Percentiles rank a stretch among this genome's conserved stretches.
Evolutionary conservation across 2,888 invertebrate genomes (phyloP).

Genomic region (Troglohyphantes excavatus): DNA sequence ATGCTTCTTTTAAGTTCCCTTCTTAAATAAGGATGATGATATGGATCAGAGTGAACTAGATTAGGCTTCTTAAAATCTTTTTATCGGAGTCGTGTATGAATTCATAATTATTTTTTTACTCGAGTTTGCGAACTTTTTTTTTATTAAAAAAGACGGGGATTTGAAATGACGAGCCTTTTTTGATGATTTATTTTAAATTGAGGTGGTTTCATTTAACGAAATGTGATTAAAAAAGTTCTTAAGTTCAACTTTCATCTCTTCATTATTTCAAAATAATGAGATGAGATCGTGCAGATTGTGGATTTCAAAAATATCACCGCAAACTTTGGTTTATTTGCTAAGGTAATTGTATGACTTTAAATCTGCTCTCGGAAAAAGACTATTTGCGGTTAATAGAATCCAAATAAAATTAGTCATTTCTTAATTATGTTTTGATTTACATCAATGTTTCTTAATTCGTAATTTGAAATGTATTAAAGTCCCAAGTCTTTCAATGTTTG

Average conservation of each 20-base stretch:
- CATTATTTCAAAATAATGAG: slow-evolving; percentile 59
- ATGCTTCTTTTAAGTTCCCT: slow-evolving; percentile 55
- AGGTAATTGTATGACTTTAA: slow-evolving; percentile 37
- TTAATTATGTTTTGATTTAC: slow-evolving; percentile 41
- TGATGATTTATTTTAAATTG: slow-evolving; percentile 3
- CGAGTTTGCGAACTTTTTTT: slow-evolving; percentile 4
- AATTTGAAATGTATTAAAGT: not conserved
- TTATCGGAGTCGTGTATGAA: slow-evolving; percentile 47
- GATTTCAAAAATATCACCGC: slow-evolving; percentile 12
- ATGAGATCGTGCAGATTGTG: slow-evolving; percentile 15
- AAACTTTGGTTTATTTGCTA: slow-evolving; percentile 16
- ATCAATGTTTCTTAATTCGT: not conserved
- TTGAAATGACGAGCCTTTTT: slow-evolving; percentile 16
- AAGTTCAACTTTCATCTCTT: slow-evolving; percentile 10
- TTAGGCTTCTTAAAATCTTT: slow-evolving; percentile 45
- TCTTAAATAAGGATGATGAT: slow-evolving; percentile 59
- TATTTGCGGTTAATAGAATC: slow-evolving; percentile 44
- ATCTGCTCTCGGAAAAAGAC: not conserved
- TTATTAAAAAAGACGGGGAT: slow-evolving; percentile 10
- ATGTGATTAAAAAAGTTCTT: slow-evolving; percentile 54
- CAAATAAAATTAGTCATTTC: slow-evolving; percentile 28
- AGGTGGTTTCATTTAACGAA: slow-evolving; percentile 47
- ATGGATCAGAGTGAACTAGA: slow-evolving; percentile 53
- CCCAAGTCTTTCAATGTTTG: not conserved
- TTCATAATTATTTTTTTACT: slow-evolving; percentile 58